phyloP scores from a whole-genome alignment of 2,888 invertebrate species.

The Pachymerium ferrugineum region DNA sequence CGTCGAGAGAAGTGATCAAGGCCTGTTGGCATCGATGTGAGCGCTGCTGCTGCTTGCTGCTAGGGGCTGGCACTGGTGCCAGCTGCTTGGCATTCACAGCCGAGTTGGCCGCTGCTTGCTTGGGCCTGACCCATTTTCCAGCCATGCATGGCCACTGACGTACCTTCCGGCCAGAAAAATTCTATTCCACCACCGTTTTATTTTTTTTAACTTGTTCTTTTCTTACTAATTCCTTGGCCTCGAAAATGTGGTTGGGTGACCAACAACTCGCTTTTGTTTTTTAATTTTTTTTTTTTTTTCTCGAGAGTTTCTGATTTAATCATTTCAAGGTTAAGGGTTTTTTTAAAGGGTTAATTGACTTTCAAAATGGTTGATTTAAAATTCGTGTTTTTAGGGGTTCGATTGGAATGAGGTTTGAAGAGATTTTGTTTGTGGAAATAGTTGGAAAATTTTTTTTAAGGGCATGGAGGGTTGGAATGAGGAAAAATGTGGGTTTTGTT shows the following conservation, averaged over 20 bases:
- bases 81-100: conserved; percentile 22
- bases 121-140: conserved; percentile 24
- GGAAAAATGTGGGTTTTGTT: neutral
- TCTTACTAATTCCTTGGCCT: conserved; percentile 14
- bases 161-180: conserved; percentile 20
- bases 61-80: neutral
- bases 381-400: too few species aligned
- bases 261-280: conserved; percentile 9
- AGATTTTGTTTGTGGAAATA: too few species aligned
- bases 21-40: neutral
- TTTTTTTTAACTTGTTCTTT: neutral
- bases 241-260: conserved; percentile 17
- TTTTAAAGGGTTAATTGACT: too few species aligned
- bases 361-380: too few species aligned
- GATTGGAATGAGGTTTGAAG: too few species aligned
- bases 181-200: neutral
- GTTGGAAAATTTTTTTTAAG: too few species aligned
- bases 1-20: neutral
- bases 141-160: conserved; percentile 19
- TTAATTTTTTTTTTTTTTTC: neutral
- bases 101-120: conserved; percentile 20
- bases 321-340: neutral
- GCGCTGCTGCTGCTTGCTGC: neutral
- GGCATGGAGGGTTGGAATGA: too few species aligned
- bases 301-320: neutral